These are phyloP conservation scores for Tapirus terrestris DNA, from an alignment of 2,113 vertebrate genomes.

Conservation along the genomic window DNA sequence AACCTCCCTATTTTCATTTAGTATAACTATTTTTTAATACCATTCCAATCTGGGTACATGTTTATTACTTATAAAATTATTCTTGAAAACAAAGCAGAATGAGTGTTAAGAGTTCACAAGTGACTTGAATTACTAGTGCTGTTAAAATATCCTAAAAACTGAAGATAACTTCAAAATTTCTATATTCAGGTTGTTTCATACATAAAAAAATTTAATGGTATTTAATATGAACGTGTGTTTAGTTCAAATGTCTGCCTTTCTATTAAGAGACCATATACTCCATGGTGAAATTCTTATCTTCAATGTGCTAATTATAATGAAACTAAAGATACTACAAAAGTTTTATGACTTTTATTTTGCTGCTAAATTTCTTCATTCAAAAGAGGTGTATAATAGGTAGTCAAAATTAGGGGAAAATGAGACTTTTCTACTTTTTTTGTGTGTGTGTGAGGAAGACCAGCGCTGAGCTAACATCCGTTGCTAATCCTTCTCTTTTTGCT, in stretches of 20 bases:
- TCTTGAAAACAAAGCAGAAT: not conserved
- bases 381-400: not conserved
- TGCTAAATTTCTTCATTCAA: not conserved
- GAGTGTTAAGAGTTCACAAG: not conserved
- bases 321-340: not conserved
- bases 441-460: too few species aligned
- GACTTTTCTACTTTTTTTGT: not conserved
- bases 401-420: not conserved
- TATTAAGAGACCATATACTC: not conserved
- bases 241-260: not conserved
- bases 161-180: not conserved
- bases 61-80: not conserved
- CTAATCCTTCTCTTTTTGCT: too few species aligned
- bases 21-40: not conserved
- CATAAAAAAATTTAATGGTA: not conserved
- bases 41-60: not conserved
- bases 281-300: not conserved
- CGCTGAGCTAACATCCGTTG: too few species aligned
- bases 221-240: not conserved
- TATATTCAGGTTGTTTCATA: not conserved
- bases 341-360: not conserved
- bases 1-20: not conserved
- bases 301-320: not conserved
- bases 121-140: not conserved
- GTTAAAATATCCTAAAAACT: not conserved